Base-by-base conservation (phyloP, 2,113 vertebrate genomes). In the Panthera leo region DNA sequence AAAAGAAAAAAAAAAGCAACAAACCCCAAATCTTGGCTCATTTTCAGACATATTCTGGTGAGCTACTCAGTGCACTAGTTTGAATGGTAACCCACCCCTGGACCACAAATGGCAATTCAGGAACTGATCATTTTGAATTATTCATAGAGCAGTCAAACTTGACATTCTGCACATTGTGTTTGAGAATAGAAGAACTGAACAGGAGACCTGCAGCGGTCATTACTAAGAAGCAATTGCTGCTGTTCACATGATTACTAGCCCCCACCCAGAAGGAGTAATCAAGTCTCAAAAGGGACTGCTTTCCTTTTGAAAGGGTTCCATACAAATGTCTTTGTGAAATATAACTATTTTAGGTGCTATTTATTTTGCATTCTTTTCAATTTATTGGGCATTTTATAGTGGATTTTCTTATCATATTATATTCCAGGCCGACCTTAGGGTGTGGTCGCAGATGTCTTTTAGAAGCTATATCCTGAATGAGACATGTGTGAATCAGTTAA, bases 71-170 rank as follows among this genome's bases (percentile, higher is more conserved):
- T 75, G 34, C 70, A 94, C 48, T 71, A 42, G 25, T 97, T 86
- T 97, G 58, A 97, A 78, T 88, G 63, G 85, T 97, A 93, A 96
- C 85, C 53, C 18, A 91, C 61, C 58, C 29, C 6, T 39, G 51
- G 75, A 34, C 71, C 70, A 89, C 61, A 73, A 58, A 75, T 85
- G 63, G 45, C 85, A 94, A 91, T 89, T 93, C 78, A 95, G 36
- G 63, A 96, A 75, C 79, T 96, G 82, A 97, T 93, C 45, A 65
- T 53, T 97, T 86, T 98, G 96, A 98, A 98, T 98, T 96, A 97
- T 95, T 42, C 88, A 95, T 97, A 55, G 96, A 97, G 84, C 89
- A 31, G 96, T 97, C 97, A 98, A 97, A 53, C 68, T 89, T 97
- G 86, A 71, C 51, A 97, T 97, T 97, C 83, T 96, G 94, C 97